phyloP scores from a whole-genome alignment of 53 echinoderm and acorn worm species.

The Paelopatides confundens region DNA sequence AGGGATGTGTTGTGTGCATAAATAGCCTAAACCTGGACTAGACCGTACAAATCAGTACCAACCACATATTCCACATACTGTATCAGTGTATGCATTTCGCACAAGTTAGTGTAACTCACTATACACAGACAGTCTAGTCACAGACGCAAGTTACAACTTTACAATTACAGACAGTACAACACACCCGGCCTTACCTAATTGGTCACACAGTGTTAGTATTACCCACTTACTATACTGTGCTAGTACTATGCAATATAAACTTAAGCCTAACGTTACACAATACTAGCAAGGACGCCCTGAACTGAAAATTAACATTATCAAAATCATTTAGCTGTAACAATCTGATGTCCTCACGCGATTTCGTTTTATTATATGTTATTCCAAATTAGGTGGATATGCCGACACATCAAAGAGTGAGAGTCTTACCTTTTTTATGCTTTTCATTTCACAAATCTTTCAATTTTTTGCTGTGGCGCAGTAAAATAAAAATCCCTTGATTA shows the following conservation, averaged over 20 bases:
- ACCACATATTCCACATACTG: too few relatives aligned
- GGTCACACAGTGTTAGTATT: too few relatives aligned
- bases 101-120: too few relatives aligned
- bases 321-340: not conserved
- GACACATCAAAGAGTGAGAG: not conserved
- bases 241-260: not conserved
- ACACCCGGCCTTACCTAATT: too few relatives aligned
- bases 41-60: too few relatives aligned
- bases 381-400: not conserved
- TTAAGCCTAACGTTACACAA: conserved; percentile 6
- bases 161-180: too few relatives aligned
- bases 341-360: not conserved
- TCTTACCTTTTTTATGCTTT: not conserved
- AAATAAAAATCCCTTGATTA: not conserved
- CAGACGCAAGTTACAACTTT: too few relatives aligned
- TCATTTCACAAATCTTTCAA: not conserved
- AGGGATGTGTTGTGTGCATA: too few relatives aligned
- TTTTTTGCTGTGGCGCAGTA: not conserved
- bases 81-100: too few relatives aligned
- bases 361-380: not conserved
- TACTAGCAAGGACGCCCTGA: not conserved
- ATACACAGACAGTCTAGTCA: too few relatives aligned
- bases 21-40: too few relatives aligned
- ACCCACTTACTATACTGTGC: not conserved
- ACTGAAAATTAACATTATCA: not conserved